A percentile compares a stretch with the other conserved stretches of the same genome.
Conservation (phyloP, 2,113 vertebrate genomes). For the Monarcha castaneiventris region DNA sequence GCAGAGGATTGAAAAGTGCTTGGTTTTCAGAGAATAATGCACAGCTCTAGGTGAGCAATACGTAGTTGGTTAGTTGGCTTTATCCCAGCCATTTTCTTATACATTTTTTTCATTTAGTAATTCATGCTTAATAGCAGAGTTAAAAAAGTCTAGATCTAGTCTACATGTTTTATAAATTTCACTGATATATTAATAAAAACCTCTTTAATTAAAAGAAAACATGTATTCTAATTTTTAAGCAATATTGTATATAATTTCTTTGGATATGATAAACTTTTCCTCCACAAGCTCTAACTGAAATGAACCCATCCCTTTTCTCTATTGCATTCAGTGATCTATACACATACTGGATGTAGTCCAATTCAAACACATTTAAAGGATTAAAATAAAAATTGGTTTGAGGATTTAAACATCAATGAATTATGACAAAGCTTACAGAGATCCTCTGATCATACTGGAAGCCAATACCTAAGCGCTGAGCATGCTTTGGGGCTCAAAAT, state of each 20-base stretch:
- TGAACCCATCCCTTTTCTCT: neutral
- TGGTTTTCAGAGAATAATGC: neutral
- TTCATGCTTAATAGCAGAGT: neutral
- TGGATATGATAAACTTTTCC: neutral
- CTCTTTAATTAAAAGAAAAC: neutral
- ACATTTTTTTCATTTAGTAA: neutral
- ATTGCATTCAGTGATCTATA: neutral
- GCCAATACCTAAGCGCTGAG: neutral
- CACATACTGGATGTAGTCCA: neutral
- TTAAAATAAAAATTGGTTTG: constrained; percentile 2
- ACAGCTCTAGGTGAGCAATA: neutral
- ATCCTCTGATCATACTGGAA: neutral
- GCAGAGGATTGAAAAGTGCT: neutral
- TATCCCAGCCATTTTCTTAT: neutral
- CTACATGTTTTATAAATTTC: neutral
- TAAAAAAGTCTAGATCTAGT: neutral
- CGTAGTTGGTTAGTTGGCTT: neutral
- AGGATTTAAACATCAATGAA: neutral
- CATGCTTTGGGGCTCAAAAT: neutral
- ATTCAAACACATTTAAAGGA: neutral
- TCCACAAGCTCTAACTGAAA: neutral
- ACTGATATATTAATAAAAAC: neutral
- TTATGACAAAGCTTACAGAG: neutral
- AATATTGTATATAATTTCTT: neutral
- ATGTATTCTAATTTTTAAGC: neutral